These are phyloP conservation scores for Nipponacmea schrenckii DNA, from an alignment of 2,888 invertebrate species.

Conservation along the genomic window DNA sequence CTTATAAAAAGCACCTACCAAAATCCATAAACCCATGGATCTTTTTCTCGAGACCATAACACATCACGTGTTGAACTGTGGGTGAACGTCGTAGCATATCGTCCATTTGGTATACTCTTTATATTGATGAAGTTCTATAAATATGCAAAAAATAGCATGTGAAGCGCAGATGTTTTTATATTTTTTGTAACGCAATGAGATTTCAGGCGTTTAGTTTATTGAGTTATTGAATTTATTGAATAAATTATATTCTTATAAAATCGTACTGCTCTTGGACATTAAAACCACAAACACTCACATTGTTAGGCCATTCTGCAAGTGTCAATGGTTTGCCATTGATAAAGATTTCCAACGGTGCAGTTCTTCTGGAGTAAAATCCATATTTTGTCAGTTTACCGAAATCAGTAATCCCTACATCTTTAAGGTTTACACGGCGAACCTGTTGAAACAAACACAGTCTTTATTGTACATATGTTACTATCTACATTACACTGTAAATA, in stretches of 20 bases:
- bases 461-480: no score
- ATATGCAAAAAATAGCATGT: not conserved
- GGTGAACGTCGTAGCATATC: constrained; percentile 33
- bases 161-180: no score
- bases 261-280: no score
- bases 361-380: constrained; percentile 24
- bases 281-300: not conserved
- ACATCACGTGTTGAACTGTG: constrained; percentile 34
- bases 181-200: no score
- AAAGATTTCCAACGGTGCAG: constrained; percentile 42
- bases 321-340: constrained; percentile 40
- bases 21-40: constrained; percentile 45
- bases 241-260: no score
- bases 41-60: constrained; percentile 35
- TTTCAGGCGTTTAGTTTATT: no score
- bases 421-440: constrained; percentile 19
- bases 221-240: no score
- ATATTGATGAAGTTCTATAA: constrained; percentile 42
- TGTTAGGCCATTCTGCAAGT: constrained; percentile 43
- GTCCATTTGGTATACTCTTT: constrained; percentile 35
- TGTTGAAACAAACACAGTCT: not conserved
- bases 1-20: constrained; percentile 37
- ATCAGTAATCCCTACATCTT: constrained; percentile 34
- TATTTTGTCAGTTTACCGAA: constrained; percentile 33
- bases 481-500: no score